Conservation (phyloP, 2,797 vertebrate species). For the Ambastaia sidthimunki region DNA sequence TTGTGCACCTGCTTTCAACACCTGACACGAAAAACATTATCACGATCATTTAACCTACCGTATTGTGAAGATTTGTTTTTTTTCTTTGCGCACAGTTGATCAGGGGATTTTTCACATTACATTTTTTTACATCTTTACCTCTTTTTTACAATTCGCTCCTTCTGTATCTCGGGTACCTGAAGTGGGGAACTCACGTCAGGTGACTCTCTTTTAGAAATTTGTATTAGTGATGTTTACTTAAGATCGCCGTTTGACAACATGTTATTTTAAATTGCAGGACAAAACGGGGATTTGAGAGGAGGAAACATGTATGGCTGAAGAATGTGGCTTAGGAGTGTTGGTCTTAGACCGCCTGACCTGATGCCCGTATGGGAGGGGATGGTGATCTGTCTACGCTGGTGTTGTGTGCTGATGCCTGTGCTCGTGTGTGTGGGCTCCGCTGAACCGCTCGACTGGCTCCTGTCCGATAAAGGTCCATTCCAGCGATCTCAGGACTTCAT, state of each 20-base stretch:
- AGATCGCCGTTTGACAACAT: constrained; percentile 21
- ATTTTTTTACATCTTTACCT: too few species aligned
- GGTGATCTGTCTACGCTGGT: constrained; percentile 85
- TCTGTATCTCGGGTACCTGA: neutral
- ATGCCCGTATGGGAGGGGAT: constrained; percentile 91
- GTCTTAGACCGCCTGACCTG: constrained; percentile 92
- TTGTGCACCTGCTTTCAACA: constrained; percentile 8
- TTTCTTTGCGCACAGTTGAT: neutral
- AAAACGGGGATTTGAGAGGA: constrained; percentile 76
- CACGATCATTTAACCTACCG: neutral
- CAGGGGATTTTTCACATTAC: constrained; percentile 3
- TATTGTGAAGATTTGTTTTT: neutral
- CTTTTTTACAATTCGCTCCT: neutral
- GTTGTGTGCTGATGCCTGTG: constrained; percentile 75
- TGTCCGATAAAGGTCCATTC: constrained; percentile 97
- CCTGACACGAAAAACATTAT: neutral
- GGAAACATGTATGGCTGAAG: constrained; percentile 91
- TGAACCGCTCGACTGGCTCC: constrained; percentile 91
- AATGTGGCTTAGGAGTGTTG: constrained; percentile 91
- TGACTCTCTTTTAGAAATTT: constrained; percentile 10
- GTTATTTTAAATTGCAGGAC: too few species aligned
- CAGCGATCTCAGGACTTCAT: constrained; percentile 94
- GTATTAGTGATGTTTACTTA: constrained; percentile 14
- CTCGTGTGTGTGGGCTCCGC: constrained; percentile 81
- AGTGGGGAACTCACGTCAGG: constrained; percentile 23